Evolutionary conservation across 2,113 vertebrate species (phyloP).

Genomic region (Mixornis gularis): DNA sequence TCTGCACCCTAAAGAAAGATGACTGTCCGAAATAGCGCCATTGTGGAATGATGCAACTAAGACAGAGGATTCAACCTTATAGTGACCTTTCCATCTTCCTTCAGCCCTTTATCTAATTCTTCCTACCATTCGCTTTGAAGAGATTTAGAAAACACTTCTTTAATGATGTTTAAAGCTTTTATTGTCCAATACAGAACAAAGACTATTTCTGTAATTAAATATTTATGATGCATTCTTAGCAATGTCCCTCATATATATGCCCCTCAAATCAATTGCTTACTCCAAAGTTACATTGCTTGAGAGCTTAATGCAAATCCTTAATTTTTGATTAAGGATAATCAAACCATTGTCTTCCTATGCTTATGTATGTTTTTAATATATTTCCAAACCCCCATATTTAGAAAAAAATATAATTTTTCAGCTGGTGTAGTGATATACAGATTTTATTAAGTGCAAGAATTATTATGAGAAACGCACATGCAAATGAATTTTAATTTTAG

Average conservation of each 20-base stretch:
- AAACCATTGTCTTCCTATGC: constrained; percentile 31
- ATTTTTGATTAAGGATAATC: constrained; percentile 30
- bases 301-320: constrained; percentile 51
- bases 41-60: constrained; percentile 70
- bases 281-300: constrained; percentile 46
- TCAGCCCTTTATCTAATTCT: constrained; percentile 26
- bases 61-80: constrained; percentile 75
- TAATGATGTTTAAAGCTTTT: constrained; percentile 41
- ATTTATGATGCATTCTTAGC: constrained; percentile 43
- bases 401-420: constrained; percentile 44
- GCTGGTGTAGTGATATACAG: background rate
- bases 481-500: background rate
- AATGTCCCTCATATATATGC: background rate
- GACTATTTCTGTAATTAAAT: constrained; percentile 25
- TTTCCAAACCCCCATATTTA: background rate
- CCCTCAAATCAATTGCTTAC: constrained; percentile 48
- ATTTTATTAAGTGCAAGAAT: background rate
- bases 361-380: constrained; percentile 27
- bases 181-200: constrained; percentile 47
- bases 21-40: constrained; percentile 73
- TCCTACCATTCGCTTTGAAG: constrained; percentile 24
- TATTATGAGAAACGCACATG: background rate
- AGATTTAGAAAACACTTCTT: constrained; percentile 34
- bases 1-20: constrained; percentile 63
- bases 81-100: constrained; percentile 68